A percentile compares a stretch with the other conserved stretches of the same genome.
These are phyloP conservation scores for Platycnemis pennipes DNA, from an alignment of 2,888 invertebrate species.

Conservation along the genomic window DNA sequence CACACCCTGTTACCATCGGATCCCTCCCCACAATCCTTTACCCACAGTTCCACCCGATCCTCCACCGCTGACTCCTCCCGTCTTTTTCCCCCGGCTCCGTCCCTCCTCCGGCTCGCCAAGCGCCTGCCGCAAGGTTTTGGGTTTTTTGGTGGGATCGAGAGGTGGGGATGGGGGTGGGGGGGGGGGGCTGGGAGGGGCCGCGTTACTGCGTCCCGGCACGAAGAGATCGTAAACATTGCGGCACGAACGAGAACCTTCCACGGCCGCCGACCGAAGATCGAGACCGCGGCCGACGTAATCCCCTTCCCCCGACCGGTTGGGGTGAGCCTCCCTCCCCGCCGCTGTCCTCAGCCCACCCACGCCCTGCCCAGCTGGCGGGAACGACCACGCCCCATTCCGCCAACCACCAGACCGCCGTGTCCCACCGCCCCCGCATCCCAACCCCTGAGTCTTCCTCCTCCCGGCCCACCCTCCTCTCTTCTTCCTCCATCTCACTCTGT, in stretches of 20 bases:
- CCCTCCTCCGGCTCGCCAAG: neutral
- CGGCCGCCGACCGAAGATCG: constrained; percentile 62
- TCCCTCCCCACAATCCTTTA: neutral
- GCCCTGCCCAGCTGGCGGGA: neutral
- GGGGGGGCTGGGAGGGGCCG: neutral
- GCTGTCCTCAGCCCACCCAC: neutral
- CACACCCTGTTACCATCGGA: neutral
- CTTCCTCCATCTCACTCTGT: neutral
- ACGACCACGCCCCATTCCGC: neutral
- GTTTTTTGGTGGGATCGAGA: neutral
- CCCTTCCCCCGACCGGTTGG: neutral
- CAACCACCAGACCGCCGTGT: neutral
- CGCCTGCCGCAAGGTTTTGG: neutral
- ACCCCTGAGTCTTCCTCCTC: neutral
- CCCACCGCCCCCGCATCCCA: neutral
- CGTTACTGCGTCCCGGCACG: constrained; percentile 53
- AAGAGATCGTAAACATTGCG: constrained; percentile 61
- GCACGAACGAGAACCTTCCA: neutral
- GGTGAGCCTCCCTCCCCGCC: neutral
- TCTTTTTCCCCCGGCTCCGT: neutral
- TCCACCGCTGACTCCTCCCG: neutral
- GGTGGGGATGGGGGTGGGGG: neutral
- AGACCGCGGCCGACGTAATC: constrained; percentile 58
- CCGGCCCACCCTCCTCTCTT: neutral
- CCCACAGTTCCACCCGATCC: neutral